A percentile compares a stretch with the other conserved stretches of the same genome.
Conservation (phyloP, 2,113 vertebrate genomes). For the Microtus richardsoni region DNA sequence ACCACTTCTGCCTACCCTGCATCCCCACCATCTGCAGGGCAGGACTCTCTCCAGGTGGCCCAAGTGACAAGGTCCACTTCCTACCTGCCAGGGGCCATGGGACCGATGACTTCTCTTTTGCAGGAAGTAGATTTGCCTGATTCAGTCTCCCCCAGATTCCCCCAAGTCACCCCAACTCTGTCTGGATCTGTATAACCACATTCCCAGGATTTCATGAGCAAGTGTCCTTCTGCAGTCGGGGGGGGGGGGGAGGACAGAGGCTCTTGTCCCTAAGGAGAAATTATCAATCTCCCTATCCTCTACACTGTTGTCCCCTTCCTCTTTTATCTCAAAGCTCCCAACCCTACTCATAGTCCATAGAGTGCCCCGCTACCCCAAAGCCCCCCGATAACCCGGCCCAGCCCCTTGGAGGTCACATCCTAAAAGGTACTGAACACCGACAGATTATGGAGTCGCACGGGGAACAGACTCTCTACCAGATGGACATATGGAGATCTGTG, state of each 20-base stretch:
- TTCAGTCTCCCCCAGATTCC: background rate
- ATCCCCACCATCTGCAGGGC: background rate
- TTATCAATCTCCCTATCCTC: accelerated
- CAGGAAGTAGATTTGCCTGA: background rate
- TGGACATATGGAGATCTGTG: background rate
- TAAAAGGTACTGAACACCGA: background rate
- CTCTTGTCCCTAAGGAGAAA: background rate
- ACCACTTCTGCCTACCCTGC: background rate
- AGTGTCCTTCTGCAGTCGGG: background rate
- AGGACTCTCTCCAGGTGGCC: background rate
- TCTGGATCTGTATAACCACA: background rate
- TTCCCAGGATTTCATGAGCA: background rate
- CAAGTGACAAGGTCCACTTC: background rate
- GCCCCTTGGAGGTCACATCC: too few species aligned
- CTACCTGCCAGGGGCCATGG: background rate
- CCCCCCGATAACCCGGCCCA: accelerated
- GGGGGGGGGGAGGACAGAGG: accelerated
- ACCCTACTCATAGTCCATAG: background rate
- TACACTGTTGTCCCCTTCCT: background rate
- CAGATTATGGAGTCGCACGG: background rate
- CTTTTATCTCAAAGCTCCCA: background rate
- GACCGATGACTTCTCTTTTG: background rate
- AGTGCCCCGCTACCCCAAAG: background rate
- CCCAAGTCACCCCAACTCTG: background rate
- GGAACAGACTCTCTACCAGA: background rate